Evolutionary conservation across 2,797 vertebrate species (phyloP).

Genomic region (Peromyscus nudipes): DNA sequence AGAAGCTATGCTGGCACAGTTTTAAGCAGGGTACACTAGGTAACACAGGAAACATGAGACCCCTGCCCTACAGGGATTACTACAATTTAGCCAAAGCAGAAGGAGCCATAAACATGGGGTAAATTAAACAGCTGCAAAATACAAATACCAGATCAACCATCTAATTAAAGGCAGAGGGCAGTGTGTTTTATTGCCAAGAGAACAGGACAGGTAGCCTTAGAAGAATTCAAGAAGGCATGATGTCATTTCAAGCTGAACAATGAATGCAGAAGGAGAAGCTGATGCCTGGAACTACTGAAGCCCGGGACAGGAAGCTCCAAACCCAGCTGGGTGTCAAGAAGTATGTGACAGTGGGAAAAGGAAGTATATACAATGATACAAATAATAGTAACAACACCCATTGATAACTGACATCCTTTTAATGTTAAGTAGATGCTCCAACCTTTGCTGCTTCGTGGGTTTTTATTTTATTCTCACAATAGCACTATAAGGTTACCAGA

Average conservation of each 20-base stretch:
- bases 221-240: neutral
- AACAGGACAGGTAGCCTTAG: neutral
- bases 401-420: neutral
- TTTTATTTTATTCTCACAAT: neutral
- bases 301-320: fast-evolving
- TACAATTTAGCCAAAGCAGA: neutral
- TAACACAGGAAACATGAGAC: neutral
- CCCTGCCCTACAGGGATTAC: neutral
- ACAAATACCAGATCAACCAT: neutral
- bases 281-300: neutral
- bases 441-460: fast-evolving
- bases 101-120: neutral
- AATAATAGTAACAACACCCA: neutral
- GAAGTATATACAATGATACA: neutral
- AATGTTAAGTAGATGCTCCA: fast-evolving
- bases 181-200: neutral
- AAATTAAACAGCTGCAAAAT: neutral
- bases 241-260: neutral
- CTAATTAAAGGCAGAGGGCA: neutral
- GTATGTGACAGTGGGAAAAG: neutral
- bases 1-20: neutral
- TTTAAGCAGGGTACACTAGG: neutral
- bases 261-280: neutral
- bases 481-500: neutral
- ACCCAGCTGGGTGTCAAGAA: neutral